Evolutionary conservation across 2,113 vertebrate genomes (phyloP), one percentile per base, ranked within the genome.

Genomic region (Pangasianodon gigas): DNA sequence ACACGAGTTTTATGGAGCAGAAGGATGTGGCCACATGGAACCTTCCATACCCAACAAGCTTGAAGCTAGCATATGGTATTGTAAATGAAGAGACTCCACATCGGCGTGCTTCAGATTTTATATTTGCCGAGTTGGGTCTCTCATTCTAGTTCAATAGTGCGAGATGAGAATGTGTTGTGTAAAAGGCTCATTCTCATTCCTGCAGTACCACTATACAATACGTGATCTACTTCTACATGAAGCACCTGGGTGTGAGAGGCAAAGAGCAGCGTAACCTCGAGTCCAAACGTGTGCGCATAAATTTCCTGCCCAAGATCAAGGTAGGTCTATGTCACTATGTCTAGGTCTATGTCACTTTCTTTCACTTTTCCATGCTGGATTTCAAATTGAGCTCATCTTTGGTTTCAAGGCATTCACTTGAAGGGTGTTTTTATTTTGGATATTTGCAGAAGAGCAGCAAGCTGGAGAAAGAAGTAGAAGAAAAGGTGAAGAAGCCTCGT

Each of bases 161-260:
- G 10, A 60, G 44, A 21, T 80, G 54, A 60, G 24, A 52, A 60
- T 62, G 81, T 37, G 32, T 65, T 69, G 44, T 86, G 84, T 67
- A 69, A 69, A 81, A 37, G 10, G 60, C 32, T 62, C 0, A 9
- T 81, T 24, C 32, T 29, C 46, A 13, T 62, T 10, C 54, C 90
- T 88, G 8, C 93, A 99, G 98, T 93, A 97, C 96, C 54, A 95
- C 97, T 0, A 97, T 98, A 95, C 97, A 98, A 83, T 98, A 97
- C 86, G 98, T 99, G 87, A 97, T 99, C 54, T 96, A 97, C 60
- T 97, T 96, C 89, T 99, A 99, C 87, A 99, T 99, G 98, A 99
- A 99, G 82, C 97, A 99, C 90, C 95, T 99, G 75, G 98, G 98
- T 4, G 98, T 99, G 41, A 98, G 97, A 93, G 97, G 96, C 44